Evolutionary conservation across 64 coral and sea anemone species (phyloP), one percentile per base, ranked within the genome.

Genomic region (Trachythela sp.): DNA sequence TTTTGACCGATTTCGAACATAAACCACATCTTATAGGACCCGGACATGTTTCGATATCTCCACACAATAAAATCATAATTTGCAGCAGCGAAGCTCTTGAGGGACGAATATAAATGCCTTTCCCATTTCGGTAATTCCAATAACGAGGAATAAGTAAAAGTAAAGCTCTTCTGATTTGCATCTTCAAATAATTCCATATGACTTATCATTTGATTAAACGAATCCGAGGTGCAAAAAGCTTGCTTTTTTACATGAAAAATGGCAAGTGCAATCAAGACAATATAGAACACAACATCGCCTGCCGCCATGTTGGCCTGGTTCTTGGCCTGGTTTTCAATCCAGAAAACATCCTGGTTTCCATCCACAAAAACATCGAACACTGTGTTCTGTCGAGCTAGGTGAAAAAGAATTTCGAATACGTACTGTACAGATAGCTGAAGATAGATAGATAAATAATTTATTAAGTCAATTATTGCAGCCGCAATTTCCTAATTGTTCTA

Each of bases 201-300:
- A 35, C 54, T 31, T 31, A 30, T 45, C 48, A 27, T 8, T 36
- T 86, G 6, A 36, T 76, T 70, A 24, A 88, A 20, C 24, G 13
- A 0, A 71, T 77, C 72, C 7, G 68, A 88, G 72, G 60, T 88
- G n/a, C 64, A 88, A 38, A 76, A 88, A 20, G 68, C 60, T 88
- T 88, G 67, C 87, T 77, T 88, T 88, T 88, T 88, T 34, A 88
- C 38, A 48, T 76, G 48, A 31, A 88, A 88, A 88, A 88, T 31
- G 22, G 60, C 40, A 50, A 75, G 48, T 45, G 40, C 36, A 48
- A 76, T 40, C 42, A 76, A 60, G 72, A 43, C 67, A 1, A 71
- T 29, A 32, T 88, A 88, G 35, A 54, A 88, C 37, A 45, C 40
- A 76, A 71, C 67, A 36, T 22, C 60, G 22, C 49, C 22, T 1